Conservation (phyloP, 2,888 invertebrate genomes). For the Ophioninae sp. region DNA sequence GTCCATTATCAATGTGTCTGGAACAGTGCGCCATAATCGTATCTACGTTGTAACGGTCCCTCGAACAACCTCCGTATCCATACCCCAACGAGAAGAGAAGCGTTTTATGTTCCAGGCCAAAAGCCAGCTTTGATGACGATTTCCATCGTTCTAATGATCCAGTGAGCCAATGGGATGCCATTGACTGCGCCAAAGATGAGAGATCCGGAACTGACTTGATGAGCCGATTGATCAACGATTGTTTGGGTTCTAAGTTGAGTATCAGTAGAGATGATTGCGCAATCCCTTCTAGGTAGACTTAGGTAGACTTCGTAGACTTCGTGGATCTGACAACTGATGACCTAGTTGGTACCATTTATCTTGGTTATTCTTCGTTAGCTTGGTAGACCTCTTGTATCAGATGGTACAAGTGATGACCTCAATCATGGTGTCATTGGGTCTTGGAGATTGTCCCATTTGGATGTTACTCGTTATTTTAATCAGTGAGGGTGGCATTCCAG, state of each 20-base stretch:
- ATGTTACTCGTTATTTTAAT: background rate
- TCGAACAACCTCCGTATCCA: slow-evolving; percentile 2
- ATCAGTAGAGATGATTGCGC: too few species aligned
- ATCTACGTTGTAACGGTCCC: slow-evolving; percentile 31
- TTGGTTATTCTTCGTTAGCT: too few species aligned
- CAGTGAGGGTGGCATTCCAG: background rate
- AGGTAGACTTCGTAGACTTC: too few species aligned
- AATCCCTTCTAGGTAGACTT: too few species aligned
- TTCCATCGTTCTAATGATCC: background rate
- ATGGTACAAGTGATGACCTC: too few species aligned
- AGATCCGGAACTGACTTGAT: background rate
- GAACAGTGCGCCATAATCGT: slow-evolving; percentile 35
- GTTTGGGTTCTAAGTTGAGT: too few species aligned
- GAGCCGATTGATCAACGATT: background rate
- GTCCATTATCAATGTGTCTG: slow-evolving; percentile 41
- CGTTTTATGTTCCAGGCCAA: background rate
- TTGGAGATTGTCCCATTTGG: background rate
- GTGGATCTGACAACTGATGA: too few species aligned
- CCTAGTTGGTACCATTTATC: too few species aligned
- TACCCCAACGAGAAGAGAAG: background rate
- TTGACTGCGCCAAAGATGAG: background rate
- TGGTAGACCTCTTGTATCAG: too few species aligned
- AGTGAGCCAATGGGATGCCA: background rate
- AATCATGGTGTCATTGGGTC: too few species aligned
- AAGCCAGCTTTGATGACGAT: background rate